Percentiles rank a stretch among this genome's conserved stretches.
Evolutionary conservation across 2,888 invertebrate species (phyloP).

Genomic region (Lamproptera curius): DNA sequence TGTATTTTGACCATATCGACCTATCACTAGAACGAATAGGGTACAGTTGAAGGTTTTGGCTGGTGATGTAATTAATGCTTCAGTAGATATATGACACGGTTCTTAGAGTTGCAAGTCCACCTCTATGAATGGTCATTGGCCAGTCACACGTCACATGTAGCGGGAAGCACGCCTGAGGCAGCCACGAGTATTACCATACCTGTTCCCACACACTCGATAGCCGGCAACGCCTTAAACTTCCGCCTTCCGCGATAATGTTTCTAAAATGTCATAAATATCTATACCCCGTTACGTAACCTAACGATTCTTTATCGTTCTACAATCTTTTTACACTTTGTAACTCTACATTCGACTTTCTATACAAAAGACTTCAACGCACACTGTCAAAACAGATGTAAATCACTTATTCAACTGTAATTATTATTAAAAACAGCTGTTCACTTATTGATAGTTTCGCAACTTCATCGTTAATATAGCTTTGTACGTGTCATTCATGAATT

Average conservation of each 20-base stretch:
- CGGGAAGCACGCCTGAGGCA: constrained; percentile 37
- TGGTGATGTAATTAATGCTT: background rate
- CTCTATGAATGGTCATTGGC: constrained; percentile 30
- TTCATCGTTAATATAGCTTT: constrained; percentile 4
- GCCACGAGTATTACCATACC: constrained; percentile 34
- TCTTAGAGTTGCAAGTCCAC: constrained; percentile 4
- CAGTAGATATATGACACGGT: constrained; percentile 2
- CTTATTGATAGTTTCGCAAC: background rate
- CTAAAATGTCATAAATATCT: constrained; percentile 19
- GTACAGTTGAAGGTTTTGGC: background rate
- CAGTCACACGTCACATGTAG: constrained; percentile 34
- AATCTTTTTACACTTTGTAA: no score
- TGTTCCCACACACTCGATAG: constrained; percentile 32
- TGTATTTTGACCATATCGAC: no score
- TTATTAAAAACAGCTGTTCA: background rate
- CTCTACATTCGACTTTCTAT: background rate
- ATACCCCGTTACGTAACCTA: constrained; percentile 8
- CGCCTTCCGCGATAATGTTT: constrained; percentile 50
- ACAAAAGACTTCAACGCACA: constrained; percentile 12
- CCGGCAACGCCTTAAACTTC: constrained; percentile 49
- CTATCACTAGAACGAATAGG: background rate
- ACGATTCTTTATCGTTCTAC: background rate
- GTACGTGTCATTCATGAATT: constrained; percentile 5
- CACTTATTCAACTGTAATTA: background rate
- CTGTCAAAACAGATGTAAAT: no score